Evolutionary conservation across 2,888 invertebrate genomes (phyloP), one percentile per base, ranked within the genome.

Genomic region (Lithophane leautieri): DNA sequence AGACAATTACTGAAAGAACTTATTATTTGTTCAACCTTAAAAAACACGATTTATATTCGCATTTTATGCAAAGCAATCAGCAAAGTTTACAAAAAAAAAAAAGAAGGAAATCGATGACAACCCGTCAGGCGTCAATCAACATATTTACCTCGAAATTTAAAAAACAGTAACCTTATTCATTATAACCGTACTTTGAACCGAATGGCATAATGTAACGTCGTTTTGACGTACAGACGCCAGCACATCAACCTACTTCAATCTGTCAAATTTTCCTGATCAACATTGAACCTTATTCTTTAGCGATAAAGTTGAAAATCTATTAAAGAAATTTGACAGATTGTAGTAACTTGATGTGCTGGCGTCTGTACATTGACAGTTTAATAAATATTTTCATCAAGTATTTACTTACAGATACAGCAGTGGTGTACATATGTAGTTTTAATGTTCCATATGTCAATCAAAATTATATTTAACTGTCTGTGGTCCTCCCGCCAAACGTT

Each of bases 131-230:
- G 4, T 34, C 82, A 81, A 65, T 75, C 56, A 52, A 58, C 56
- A 56, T 19, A 60, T 54, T 63, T 83, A 67, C 71, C 14, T 56
- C 16, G 14, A 58, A 61, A 79, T 4, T 54, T 81, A 56, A 65
- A 80, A 84, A 61, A 14, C 79, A 72, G 50, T 62, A 78, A 62
- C 61, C 61, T 28, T 72, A 60, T n/a, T 67, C 61, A 68, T 72
- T 70, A 62, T 54, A 76, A 70, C 67, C 58, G 85, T 81, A 81
- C 77, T 82, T 76, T 73, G 67, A 68, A 68, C 84, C 44, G 9
- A 61, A 54, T 73, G 73, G 40, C 60, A 28, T 8, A 1, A 25
- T 28, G 12, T 63, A 58, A 82, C 70, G 76, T 81, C 54, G 70
- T 12, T 67, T 58, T 14, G 22, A 56, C 16, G 16, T 72, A n/a